Evolutionary conservation across 2,888 invertebrate species (phyloP).

Genomic region (Meghimatium bilineatum): DNA sequence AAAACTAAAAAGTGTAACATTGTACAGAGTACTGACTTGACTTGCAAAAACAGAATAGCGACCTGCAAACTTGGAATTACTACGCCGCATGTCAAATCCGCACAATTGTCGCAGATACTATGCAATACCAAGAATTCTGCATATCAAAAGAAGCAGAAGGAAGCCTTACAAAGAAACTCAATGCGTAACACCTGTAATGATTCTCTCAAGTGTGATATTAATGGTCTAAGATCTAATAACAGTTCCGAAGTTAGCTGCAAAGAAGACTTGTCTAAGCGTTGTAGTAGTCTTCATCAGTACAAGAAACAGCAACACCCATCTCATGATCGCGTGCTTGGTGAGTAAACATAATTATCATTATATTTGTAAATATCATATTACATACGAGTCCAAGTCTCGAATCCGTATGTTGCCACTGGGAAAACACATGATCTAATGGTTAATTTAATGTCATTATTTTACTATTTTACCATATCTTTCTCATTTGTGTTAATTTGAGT

Average conservation of each 20-base stretch:
- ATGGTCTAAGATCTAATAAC: neutral
- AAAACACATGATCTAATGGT: no score
- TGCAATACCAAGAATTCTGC: neutral
- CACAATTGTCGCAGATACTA: neutral
- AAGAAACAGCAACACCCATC: neutral
- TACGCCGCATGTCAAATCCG: neutral
- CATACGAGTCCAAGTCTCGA: no score
- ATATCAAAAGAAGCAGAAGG: neutral
- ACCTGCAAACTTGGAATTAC: neutral
- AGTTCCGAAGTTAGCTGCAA: neutral
- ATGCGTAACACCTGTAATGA: neutral
- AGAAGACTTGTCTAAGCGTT: neutral
- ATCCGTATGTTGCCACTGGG: no score
- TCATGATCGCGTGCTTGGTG: neutral
- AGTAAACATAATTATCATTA: neutral
- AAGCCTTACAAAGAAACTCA: neutral
- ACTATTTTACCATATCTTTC: no score
- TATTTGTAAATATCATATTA: no score
- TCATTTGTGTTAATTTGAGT: no score
- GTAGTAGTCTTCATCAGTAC: neutral
- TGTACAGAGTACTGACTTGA: neutral
- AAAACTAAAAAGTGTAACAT: neutral
- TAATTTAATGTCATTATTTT: no score
- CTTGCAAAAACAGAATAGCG: neutral
- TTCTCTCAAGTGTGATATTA: neutral